phyloP scores from a whole-genome alignment of 2,113 vertebrate species.

The Crotalus tigris region DNA sequence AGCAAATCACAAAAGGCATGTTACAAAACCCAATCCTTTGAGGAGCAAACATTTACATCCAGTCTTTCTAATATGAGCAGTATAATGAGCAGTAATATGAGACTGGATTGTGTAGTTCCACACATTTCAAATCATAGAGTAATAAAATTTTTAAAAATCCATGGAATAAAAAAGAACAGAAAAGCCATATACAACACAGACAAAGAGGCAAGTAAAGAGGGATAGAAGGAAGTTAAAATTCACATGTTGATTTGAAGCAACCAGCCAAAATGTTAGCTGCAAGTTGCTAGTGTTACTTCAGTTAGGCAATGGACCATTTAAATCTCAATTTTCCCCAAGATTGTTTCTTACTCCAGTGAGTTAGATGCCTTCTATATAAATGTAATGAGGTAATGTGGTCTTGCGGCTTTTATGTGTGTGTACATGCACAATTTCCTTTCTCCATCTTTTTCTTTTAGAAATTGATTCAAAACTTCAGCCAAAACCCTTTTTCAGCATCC shows the following conservation, averaged over 20 bases:
- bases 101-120: not conserved
- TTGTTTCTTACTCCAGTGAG: not conserved
- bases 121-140: not conserved
- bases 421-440: not conserved
- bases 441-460: not conserved
- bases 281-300: constrained; percentile 12
- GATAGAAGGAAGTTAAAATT: not conserved
- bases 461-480: not conserved
- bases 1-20: not conserved
- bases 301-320: constrained; percentile 22
- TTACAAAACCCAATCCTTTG: not conserved
- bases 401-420: not conserved
- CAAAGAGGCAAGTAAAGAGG: not conserved
- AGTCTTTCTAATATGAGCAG: not conserved
- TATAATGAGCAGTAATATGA: not conserved
- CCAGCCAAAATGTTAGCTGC: not conserved
- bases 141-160: not conserved
- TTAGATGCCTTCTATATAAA: not conserved
- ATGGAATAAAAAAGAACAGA: not conserved
- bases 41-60: not conserved
- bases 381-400: not conserved
- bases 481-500: not conserved
- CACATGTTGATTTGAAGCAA: not conserved
- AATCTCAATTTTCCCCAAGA: constrained; percentile 29
- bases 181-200: not conserved